Evolutionary conservation across 2,113 vertebrate genomes (phyloP).

Genomic region (Pavo muticus): DNA sequence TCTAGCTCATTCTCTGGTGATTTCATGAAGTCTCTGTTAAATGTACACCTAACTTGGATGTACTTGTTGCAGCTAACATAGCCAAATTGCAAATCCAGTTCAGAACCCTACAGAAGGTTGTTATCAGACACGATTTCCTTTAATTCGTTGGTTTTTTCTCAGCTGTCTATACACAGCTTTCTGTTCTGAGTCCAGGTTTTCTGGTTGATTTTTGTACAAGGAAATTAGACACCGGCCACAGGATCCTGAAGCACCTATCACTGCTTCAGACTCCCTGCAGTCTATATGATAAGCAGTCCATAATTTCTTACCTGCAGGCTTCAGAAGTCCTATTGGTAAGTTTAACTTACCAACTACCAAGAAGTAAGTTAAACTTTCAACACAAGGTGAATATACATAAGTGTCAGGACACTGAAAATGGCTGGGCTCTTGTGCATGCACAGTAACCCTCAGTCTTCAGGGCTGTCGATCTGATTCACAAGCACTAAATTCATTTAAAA

Average conservation of each 20-base stretch:
- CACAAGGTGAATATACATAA: rapidly evolving
- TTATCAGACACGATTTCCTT: background rate
- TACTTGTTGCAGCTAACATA: background rate
- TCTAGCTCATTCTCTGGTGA: background rate
- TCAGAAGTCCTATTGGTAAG: background rate
- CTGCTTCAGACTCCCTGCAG: background rate
- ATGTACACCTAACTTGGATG: too few species aligned
- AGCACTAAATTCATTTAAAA: background rate
- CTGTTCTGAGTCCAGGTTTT: background rate
- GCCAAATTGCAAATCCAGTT: background rate
- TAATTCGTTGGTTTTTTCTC: background rate
- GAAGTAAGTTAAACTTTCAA: background rate
- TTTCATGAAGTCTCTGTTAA: background rate
- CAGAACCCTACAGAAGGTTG: background rate
- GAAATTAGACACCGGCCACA: background rate
- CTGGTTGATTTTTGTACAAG: background rate
- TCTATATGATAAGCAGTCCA: background rate
- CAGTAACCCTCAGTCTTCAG: background rate
- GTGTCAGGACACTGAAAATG: background rate
- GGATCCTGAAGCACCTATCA: background rate
- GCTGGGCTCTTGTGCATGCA: background rate
- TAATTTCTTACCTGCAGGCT: background rate
- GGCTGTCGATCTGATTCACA: background rate
- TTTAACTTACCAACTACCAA: background rate
- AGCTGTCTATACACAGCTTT: background rate